A percentile compares a stretch with the other conserved stretches of the same genome.
phyloP scores from a whole-genome alignment of 2,113 vertebrate species.

The Callipepla californica region DNA sequence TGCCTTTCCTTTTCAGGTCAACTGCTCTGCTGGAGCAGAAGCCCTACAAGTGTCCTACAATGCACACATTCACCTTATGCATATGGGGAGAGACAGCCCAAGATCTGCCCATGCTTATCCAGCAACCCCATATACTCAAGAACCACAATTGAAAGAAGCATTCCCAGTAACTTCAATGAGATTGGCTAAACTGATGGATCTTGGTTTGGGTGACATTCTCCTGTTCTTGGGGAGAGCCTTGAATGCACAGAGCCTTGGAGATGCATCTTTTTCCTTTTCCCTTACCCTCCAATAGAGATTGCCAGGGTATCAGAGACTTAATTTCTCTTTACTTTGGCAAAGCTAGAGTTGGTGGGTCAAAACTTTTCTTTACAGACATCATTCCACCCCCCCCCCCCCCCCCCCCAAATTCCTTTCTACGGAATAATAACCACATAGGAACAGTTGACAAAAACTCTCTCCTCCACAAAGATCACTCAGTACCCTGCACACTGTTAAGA shows the following conservation, averaged over 20 bases:
- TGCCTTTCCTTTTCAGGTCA: not conserved
- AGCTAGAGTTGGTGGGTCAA: not conserved
- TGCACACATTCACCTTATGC: not conserved
- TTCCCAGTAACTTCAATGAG: not conserved
- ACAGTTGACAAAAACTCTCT: not conserved
- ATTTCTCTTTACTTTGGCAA: not conserved
- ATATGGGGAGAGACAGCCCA: not conserved
- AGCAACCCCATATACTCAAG: not conserved
- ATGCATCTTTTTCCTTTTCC: not conserved
- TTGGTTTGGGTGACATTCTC: not conserved
- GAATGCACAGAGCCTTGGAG: not conserved
- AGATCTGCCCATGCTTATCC: not conserved
- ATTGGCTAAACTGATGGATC: too few relatives aligned
- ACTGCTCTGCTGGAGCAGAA: not conserved
- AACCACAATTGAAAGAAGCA: not conserved
- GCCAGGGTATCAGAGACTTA: not conserved
- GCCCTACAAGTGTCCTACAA: not conserved
- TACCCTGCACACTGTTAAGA: not conserved
- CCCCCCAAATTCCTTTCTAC: not conserved
- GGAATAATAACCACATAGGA: rapidly evolving
- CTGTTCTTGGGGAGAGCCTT: not conserved
- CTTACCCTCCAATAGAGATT: not conserved
- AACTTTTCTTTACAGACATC: too few relatives aligned
- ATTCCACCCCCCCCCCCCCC: not conserved
- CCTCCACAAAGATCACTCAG: not conserved